A percentile compares a stretch with the other conserved stretches of the same genome.
phyloP scores from a whole-genome alignment of 2,113 vertebrate genomes.

The Sterna hirundo region DNA sequence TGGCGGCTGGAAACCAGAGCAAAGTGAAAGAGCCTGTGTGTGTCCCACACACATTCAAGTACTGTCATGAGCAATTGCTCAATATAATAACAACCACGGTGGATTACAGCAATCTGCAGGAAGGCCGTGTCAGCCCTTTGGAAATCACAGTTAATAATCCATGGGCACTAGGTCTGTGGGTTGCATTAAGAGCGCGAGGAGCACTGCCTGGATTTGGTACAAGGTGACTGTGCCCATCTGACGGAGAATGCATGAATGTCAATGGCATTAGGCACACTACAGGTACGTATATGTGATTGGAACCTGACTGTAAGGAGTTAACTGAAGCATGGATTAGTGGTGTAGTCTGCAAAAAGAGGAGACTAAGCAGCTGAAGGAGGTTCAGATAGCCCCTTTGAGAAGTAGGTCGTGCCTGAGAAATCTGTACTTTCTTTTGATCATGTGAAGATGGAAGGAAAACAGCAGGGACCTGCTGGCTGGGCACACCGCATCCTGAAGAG shows the following conservation, averaged over 20 bases:
- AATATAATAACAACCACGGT: rapidly evolving
- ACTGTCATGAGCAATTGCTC: background rate
- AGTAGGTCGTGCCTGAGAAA: background rate
- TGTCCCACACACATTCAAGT: background rate
- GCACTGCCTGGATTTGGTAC: background rate
- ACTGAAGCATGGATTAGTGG: background rate
- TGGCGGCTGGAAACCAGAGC: background rate
- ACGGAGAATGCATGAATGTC: background rate
- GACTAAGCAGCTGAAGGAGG: background rate
- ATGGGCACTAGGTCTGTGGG: background rate
- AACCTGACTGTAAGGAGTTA: background rate
- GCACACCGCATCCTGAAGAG: background rate
- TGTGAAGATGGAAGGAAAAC: background rate
- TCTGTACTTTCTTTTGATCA: background rate
- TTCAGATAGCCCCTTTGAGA: background rate
- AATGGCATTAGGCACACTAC: background rate
- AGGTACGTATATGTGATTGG: background rate
- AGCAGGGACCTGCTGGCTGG: background rate
- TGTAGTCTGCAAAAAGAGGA: background rate
- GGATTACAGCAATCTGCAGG: background rate
- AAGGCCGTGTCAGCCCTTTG: background rate
- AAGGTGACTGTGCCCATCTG: background rate
- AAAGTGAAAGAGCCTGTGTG: background rate
- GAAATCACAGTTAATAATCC: background rate
- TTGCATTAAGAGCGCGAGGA: background rate